Evolutionary conservation across 2,113 vertebrate species (phyloP).

Genomic region (Polypterus senegalus): DNA sequence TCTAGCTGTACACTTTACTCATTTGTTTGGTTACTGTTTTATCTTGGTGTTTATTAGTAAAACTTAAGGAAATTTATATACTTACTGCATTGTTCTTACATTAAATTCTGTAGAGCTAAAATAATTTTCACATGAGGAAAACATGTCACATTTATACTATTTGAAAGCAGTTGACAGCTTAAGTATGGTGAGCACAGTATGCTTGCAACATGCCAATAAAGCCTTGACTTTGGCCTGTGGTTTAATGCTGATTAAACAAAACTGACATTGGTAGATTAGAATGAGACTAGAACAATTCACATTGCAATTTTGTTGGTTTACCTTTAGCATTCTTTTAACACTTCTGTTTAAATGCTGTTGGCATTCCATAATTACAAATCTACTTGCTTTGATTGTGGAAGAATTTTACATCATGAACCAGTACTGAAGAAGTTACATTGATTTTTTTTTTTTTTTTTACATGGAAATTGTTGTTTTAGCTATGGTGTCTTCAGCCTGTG

Average conservation of each 20-base stretch:
- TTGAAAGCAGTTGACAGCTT: slow-evolving; percentile 50
- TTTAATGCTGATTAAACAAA: slow-evolving; percentile 74
- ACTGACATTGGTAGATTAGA: slow-evolving; percentile 90
- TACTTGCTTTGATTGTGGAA: slow-evolving; percentile 67
- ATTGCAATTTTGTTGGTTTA: slow-evolving; percentile 89
- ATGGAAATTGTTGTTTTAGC: too few relatives aligned
- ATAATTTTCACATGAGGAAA: slow-evolving; percentile 5
- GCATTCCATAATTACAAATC: slow-evolving; percentile 76
- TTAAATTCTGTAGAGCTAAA: slow-evolving; percentile 4
- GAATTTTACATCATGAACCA: slow-evolving; percentile 66
- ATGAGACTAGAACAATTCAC: slow-evolving; percentile 91
- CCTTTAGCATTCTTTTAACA: slow-evolving; percentile 76
- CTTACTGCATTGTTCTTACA: neutral
- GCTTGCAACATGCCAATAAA: slow-evolving; percentile 60
- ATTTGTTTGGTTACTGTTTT: too few relatives aligned
- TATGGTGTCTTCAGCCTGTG: too few relatives aligned
- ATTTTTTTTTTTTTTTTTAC: slow-evolving; percentile 26
- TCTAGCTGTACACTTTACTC: too few relatives aligned
- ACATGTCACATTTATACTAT: neutral
- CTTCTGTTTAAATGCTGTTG: slow-evolving; percentile 83
- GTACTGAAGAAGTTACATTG: slow-evolving; percentile 52
- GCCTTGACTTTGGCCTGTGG: slow-evolving; percentile 57
- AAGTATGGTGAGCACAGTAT: slow-evolving; percentile 52
- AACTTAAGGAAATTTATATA: too few relatives aligned
- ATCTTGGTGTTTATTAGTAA: too few relatives aligned